A percentile compares a stretch with the other conserved stretches of the same genome.
Conservation (phyloP, 2,888 invertebrate genomes). For the Seladonia tumulorum region DNA sequence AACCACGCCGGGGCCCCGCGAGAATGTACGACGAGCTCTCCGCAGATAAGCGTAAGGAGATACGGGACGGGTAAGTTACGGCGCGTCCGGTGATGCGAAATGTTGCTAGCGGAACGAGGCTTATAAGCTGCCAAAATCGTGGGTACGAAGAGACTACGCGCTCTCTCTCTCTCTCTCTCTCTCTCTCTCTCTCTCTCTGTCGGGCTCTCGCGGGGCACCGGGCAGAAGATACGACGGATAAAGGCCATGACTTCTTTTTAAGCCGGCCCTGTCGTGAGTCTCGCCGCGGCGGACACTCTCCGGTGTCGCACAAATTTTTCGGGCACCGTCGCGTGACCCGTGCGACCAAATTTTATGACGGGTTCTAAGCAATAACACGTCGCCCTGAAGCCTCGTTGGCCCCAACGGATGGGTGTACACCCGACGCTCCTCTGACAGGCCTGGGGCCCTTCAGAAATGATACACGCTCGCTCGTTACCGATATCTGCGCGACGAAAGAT, state of each 20-base stretch:
- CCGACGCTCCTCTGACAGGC: background rate
- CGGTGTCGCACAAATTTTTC: constrained; percentile 21
- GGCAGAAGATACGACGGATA: constrained; percentile 54
- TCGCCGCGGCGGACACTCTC: background rate
- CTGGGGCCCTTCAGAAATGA: background rate
- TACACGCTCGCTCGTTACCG: background rate
- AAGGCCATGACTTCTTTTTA: constrained; percentile 50
- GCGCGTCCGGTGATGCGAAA: constrained; percentile 68
- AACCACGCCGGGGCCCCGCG: constrained; percentile 64
- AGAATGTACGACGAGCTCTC: constrained; percentile 71
- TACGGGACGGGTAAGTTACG: constrained; percentile 74
- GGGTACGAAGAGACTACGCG: constrained; percentile 16
- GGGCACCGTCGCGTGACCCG: constrained; percentile 23
- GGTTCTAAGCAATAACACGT: constrained; percentile 17
- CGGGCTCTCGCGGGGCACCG: background rate
- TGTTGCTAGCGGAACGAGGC: constrained; percentile 58
- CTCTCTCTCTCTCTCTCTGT: background rate
- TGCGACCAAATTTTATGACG: constrained; percentile 27
- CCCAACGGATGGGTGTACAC: background rate
- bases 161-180: no score
- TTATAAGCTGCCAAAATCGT: constrained; percentile 73
- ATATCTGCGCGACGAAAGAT: background rate
- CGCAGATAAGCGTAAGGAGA: constrained; percentile 75
- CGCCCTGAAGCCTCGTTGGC: constrained; percentile 1
- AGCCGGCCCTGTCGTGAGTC: constrained; percentile 18